Conservation (phyloP, 2,797 vertebrate genomes). For the Coregonus ussuriensis region DNA sequence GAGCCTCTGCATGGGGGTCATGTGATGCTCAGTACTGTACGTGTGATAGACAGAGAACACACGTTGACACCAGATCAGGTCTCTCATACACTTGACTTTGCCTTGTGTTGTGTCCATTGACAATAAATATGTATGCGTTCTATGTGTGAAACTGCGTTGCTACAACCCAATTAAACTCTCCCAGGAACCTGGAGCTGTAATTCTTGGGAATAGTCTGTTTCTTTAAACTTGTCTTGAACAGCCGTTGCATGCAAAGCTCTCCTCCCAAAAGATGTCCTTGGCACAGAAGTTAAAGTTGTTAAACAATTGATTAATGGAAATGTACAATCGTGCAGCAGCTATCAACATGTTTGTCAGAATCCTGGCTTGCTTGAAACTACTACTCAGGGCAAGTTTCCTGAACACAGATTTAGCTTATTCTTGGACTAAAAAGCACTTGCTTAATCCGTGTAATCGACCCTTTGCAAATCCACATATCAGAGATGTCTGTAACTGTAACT, state of each 20-base stretch:
- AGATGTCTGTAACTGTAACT: neutral
- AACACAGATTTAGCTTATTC: neutral
- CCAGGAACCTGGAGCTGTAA: neutral
- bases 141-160: neutral
- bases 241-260: neutral
- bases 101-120: neutral
- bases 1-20: too few relatives aligned
- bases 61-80: neutral
- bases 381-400: neutral
- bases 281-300: neutral
- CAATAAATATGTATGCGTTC: neutral
- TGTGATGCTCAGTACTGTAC: neutral
- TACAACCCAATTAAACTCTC: neutral
- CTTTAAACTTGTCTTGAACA: neutral
- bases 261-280: neutral
- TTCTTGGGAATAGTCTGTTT: neutral
- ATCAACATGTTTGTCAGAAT: neutral
- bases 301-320: neutral
- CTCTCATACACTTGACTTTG: neutral
- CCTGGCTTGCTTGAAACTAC: neutral
- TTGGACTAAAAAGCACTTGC: neutral
- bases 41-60: neutral
- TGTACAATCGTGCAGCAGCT: neutral
- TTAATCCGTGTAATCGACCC: neutral
- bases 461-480: neutral